Conservation (phyloP, 2,113 vertebrate species). For the Aepyceros melampus region DNA sequence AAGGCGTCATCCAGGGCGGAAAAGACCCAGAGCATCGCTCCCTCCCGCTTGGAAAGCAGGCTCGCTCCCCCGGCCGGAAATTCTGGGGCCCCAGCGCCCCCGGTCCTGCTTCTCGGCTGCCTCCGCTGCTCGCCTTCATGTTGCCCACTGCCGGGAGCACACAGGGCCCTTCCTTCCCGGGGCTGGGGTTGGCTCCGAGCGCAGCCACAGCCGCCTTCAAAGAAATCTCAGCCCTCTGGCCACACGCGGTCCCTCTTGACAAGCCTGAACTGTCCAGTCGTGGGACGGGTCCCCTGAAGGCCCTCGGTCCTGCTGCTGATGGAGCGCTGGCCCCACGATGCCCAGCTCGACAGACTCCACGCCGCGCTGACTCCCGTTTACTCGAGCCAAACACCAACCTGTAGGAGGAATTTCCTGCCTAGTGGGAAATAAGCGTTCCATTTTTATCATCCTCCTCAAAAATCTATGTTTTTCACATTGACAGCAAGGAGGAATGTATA, state of each 20-base stretch:
- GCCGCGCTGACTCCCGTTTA: neutral
- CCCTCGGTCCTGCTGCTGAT: fast-evolving
- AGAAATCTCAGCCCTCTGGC: neutral
- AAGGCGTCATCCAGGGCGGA: neutral
- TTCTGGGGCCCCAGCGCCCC: fast-evolving
- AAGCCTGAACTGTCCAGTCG: neutral
- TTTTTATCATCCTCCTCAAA: conserved; percentile 34
- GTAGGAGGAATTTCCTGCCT: neutral
- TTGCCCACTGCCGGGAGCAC: too few relatives aligned
- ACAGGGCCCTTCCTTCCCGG: too few relatives aligned
- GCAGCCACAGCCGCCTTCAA: fast-evolving
- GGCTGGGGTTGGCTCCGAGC: neutral
- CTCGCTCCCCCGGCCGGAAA: fast-evolving
- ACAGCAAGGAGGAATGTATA: neutral
- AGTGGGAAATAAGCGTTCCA: neutral
- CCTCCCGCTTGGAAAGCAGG: fast-evolving
- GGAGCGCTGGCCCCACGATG: fast-evolving
- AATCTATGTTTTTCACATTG: neutral
- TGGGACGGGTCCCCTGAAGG: neutral
- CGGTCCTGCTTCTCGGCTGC: fast-evolving
- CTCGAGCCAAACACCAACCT: neutral
- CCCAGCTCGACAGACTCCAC: fast-evolving
- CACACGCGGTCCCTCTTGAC: fast-evolving
- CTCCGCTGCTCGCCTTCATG: fast-evolving
- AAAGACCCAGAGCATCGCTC: fast-evolving